These are phyloP conservation scores for Anneissia japonica DNA, from an alignment of 35 echinoderm and acorn worm genomes.

Conservation along the genomic window DNA sequence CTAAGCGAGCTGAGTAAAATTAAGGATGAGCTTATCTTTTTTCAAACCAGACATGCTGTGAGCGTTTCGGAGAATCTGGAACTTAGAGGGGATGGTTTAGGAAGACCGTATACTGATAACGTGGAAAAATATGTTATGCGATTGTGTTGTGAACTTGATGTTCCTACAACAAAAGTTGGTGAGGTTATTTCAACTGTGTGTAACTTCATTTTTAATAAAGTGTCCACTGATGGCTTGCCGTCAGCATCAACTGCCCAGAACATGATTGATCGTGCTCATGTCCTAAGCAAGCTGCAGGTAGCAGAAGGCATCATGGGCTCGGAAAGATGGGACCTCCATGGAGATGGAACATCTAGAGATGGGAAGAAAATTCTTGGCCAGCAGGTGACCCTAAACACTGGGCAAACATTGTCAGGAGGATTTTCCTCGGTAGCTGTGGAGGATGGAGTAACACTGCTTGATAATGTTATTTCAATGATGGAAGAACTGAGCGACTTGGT, in stretches of 20 bases:
- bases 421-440: conserved; percentile 17
- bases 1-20: too few species aligned
- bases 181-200: conserved; percentile 1
- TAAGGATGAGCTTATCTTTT: too few species aligned
- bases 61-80: not conserved
- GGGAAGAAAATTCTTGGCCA: conserved; percentile 28
- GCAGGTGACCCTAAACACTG: conserved; percentile 27
- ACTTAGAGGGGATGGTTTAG: conserved; percentile 4
- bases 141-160: conserved; percentile 21
- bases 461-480: conserved; percentile 22
- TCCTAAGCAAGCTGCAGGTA: conserved; percentile 24
- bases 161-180: conserved; percentile 33
- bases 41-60: too few species aligned
- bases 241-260: conserved; percentile 32
- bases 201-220: conserved; percentile 6
- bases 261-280: conserved; percentile 14
- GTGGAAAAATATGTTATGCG: conserved; percentile 24
- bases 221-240: conserved; percentile 3
- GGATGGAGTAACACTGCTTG: conserved; percentile 22
- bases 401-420: conserved; percentile 23
- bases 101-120: conserved; percentile 19
- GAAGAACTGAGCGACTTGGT: conserved; percentile 14
- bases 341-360: conserved; percentile 40
- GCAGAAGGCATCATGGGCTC: not conserved
- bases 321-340: conserved; percentile 9